phyloP scores from a whole-genome alignment of 2,113 vertebrate genomes.

The Thunnus maccoyii region DNA sequence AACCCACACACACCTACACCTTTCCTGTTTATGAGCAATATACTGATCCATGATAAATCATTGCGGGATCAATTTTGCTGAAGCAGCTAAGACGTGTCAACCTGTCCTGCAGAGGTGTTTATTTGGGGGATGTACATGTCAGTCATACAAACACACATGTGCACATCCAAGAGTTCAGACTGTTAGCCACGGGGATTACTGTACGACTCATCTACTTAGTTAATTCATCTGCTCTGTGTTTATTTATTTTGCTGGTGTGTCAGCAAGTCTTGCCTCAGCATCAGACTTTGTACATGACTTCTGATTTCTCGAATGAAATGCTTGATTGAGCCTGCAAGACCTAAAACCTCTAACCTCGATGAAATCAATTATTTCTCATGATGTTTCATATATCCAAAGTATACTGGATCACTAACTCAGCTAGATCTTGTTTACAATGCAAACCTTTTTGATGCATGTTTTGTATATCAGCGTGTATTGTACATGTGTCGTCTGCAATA shows the following conservation, averaged over 20 bases:
- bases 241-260: not conserved
- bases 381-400: not conserved
- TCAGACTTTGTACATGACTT: not conserved
- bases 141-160: slow-evolving; percentile 19
- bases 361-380: not conserved
- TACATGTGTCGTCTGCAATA: slow-evolving; percentile 54
- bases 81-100: slow-evolving; percentile 40
- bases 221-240: not conserved
- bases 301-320: not conserved
- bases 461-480: slow-evolving; percentile 9
- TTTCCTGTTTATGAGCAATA: not conserved
- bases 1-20: slow-evolving; percentile 22
- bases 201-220: slow-evolving; percentile 16
- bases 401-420: not conserved
- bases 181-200: slow-evolving; percentile 7
- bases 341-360: not conserved
- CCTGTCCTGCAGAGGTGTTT: slow-evolving; percentile 30
- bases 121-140: slow-evolving; percentile 45
- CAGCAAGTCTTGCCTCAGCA: not conserved
- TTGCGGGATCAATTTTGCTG: slow-evolving; percentile 32
- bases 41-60: slow-evolving; percentile 47
- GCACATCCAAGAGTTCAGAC: slow-evolving; percentile 11
- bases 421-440: slow-evolving; percentile 12
- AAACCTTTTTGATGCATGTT: slow-evolving; percentile 10
- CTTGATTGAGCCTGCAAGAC: not conserved